A percentile compares a stretch with the other conserved stretches of the same genome.
Conservation (phyloP, 2,888 invertebrate species). For the Eurytoma adleriae region DNA sequence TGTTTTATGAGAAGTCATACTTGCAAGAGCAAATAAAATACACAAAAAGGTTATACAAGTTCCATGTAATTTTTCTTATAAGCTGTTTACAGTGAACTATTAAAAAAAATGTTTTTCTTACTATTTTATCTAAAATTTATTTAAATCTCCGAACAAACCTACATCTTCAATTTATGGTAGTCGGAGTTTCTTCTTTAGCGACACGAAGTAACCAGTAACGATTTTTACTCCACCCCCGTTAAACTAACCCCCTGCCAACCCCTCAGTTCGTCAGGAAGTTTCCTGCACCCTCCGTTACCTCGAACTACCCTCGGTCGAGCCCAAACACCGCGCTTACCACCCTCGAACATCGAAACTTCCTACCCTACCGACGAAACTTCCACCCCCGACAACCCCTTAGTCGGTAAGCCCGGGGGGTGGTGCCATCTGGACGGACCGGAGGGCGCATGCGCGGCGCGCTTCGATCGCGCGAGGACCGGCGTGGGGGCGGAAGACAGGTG, state of each 20-base stretch:
- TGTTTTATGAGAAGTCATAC: no score
- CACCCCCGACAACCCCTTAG: background rate
- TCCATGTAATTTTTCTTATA: no score
- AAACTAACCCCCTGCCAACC: background rate
- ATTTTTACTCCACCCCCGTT: no score
- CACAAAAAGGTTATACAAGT: no score
- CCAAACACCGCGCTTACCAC: background rate
- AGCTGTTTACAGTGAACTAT: no score
- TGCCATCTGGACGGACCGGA: slow-evolving; percentile 51
- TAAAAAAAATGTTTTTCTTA: no score
- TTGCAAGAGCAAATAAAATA: no score
- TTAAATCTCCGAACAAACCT: no score
- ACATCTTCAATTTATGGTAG: no score
- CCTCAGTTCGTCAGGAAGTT: background rate
- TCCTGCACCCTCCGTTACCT: background rate
- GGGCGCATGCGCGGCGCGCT: slow-evolving; percentile 72
- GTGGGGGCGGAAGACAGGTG: slow-evolving; percentile 16
- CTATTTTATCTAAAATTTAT: no score
- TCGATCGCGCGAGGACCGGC: slow-evolving; percentile 64
- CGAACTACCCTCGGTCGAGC: background rate
- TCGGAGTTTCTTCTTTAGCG: no score
- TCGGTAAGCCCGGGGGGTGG: slow-evolving; percentile 11
- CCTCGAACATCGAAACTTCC: background rate
- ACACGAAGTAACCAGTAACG: no score
- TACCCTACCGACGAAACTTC: background rate